Evolutionary conservation across 2,797 vertebrate species (phyloP), one percentile per base, ranked within the genome.

Genomic region (Sebastes elongatus): DNA sequence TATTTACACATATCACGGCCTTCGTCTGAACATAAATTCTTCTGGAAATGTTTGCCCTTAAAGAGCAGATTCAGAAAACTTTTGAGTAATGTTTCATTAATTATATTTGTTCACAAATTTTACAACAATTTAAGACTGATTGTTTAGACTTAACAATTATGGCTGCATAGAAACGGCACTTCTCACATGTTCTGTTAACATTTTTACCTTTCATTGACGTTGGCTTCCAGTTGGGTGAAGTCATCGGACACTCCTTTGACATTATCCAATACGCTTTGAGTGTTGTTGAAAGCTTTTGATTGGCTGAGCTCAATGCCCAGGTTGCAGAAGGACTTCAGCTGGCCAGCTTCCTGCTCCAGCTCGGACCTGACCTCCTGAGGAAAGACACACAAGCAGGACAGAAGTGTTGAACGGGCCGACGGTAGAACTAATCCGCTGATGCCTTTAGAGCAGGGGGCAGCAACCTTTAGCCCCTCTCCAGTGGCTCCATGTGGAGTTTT

Each of bases 341-440:
- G 96, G 71, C 96, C 95, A 2, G 96, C 92, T 73, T 98, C 97
- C 90, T 97, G 97, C 85, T 94, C 95, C 95, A 99, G 91, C 92
- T 99, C 98, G 0, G 87, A 94, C 87, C 90, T 96, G 76, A 99
- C 96, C 57, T 98, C 98, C 99, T 99, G 85, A 23, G 35, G 52
- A 76, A 49, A 74, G n/a, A 78, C 1, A 2, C n/a, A 49, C 5
- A 38, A 46, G 16, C 42, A 10, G 18, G 22, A 56, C 7, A 33
- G 13, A 71, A 13, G 52, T 6, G 46, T n/a, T 57, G 10, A 74
- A 23, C 2, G 10, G 28, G 42, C 6, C 2, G 1, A 16, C 25
- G 33, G 20, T 6, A 5, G 1, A 49, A 38, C n/a, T 30, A 8
- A 46, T 56, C n/a, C 2, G 16, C 56, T 69, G 28, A 35, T 20